Conservation (phyloP, 2,888 invertebrate genomes). For the Drosophila demipolita region DNA sequence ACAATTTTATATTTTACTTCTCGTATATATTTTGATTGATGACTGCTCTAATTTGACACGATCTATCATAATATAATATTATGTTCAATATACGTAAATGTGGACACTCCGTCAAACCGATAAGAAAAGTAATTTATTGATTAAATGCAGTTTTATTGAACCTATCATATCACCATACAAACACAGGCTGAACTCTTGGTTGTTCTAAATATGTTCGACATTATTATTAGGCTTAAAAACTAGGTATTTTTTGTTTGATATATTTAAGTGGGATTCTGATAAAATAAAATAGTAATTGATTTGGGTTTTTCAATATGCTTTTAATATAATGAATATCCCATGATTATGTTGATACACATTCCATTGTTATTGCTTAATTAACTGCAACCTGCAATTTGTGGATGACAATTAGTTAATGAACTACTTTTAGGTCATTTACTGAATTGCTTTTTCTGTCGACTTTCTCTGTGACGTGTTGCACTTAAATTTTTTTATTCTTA, state of each 20-base stretch:
- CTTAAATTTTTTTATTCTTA: background rate
- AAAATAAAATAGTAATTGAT: background rate
- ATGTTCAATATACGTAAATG: background rate
- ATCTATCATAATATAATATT: conserved; percentile 17
- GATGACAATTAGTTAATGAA: conserved; percentile 21
- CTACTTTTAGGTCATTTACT: background rate
- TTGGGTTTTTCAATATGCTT: background rate
- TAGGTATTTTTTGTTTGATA: background rate
- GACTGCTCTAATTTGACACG: conserved; percentile 20
- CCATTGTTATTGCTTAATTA: conserved; percentile 10
- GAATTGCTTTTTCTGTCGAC: background rate
- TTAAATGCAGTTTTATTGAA: background rate
- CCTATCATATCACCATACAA: background rate
- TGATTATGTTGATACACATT: conserved; percentile 1
- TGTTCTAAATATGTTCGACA: background rate
- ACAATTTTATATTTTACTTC: background rate
- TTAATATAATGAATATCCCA: conserved; percentile 15
- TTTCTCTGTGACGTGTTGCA: background rate
- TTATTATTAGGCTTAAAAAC: background rate
- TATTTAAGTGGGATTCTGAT: background rate
- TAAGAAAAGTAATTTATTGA: conserved; percentile 3
- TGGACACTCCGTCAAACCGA: conserved; percentile 13
- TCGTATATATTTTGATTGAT: conserved; percentile 27
- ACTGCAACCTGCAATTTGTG: conserved; percentile 11
- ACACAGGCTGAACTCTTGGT: conserved; percentile 1